A percentile compares a stretch with the other conserved stretches of the same genome.
phyloP scores from a whole-genome alignment of 2,888 invertebrate species.

The Rhamnusium bicolor region DNA sequence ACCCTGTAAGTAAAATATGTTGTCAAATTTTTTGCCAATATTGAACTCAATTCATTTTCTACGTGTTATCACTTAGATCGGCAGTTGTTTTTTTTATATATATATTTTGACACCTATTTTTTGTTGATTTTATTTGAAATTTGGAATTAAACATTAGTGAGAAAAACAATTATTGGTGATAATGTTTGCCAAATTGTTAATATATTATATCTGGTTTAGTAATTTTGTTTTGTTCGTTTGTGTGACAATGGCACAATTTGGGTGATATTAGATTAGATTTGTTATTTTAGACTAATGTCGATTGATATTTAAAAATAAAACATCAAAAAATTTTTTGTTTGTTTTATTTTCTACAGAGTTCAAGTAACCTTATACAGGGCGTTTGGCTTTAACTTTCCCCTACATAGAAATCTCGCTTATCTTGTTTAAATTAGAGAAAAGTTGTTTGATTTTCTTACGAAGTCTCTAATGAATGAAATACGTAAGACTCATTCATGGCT shows the following conservation, averaged over 20 bases:
- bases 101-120: not conserved
- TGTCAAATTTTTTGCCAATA: too few relatives aligned
- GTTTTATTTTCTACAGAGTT: constrained; percentile 1
- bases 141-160: constrained; percentile 30
- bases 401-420: too few relatives aligned
- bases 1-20: too few relatives aligned
- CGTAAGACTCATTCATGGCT: too few relatives aligned
- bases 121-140: not conserved
- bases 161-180: constrained; percentile 39
- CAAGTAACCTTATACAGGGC: too few relatives aligned
- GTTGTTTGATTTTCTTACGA: too few relatives aligned
- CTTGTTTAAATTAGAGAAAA: too few relatives aligned
- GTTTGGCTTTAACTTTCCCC: too few relatives aligned
- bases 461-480: too few relatives aligned
- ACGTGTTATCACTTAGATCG: not conserved
- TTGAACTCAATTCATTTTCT: not conserved
- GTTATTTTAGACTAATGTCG: constrained; percentile 16
- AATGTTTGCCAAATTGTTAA: constrained; percentile 45
- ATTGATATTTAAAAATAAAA: constrained; percentile 25
- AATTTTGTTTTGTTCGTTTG: constrained; percentile 20
- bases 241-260: constrained; percentile 43
- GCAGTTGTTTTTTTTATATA: not conserved
- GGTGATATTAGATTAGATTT: constrained; percentile 48
- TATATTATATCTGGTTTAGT: constrained; percentile 24
- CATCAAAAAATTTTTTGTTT: not conserved